Base-by-base conservation (phyloP, 2,797 vertebrate genomes). In the Schizopygopsis pylzovi region DNA sequence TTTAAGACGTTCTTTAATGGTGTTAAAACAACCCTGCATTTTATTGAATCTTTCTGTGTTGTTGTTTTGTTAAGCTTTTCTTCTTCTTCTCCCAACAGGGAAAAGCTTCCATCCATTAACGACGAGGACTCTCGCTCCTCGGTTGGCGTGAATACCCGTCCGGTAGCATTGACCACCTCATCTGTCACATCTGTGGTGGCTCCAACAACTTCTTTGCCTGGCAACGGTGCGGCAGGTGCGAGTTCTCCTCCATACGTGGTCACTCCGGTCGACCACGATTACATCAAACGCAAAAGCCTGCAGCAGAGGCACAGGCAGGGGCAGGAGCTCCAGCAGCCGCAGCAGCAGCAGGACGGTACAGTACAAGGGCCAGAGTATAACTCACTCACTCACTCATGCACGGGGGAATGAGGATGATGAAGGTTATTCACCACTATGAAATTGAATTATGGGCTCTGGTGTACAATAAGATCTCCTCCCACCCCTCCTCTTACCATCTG, bases 231-330 rank as follows among this genome's bases (percentile, higher is more conserved):
- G 92, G 97, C 97, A 99, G 98, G 98, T 99, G 97, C 99, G 97
- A 97, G 97, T 95, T 98, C 98, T 92, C 97, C 98, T 96, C 97
- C 97, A 95, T 99, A 98, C 92, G 97, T 96, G 96, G 97, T 97
- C 95, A 97, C 98, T 95, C 98, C 98, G 92, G 96, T 98, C 97
- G 98, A 99, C 98, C 98, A 99, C 92, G 98, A 99, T 99, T 99
- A 99, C 98, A 96, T 97, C 97, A 99, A 99, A 97, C 98, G 98
- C 97, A 99, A 99, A 99, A 98, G 97, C 94, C 96, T 95, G 94
- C 96, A 95, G 93, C 97, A 97, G 95, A 94, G 94, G 93, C 95
- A 96, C 94, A 93, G 86, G 88, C 89, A 90, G 89, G 79, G 92
- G 94, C 93, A 94, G 94, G 71, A 86, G 89, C 71, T 59, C 86